A percentile compares a stretch with the other conserved stretches of the same genome.
phyloP scores from a whole-genome alignment of 2,113 vertebrate genomes.

The Rafetus swinhoei region DNA sequence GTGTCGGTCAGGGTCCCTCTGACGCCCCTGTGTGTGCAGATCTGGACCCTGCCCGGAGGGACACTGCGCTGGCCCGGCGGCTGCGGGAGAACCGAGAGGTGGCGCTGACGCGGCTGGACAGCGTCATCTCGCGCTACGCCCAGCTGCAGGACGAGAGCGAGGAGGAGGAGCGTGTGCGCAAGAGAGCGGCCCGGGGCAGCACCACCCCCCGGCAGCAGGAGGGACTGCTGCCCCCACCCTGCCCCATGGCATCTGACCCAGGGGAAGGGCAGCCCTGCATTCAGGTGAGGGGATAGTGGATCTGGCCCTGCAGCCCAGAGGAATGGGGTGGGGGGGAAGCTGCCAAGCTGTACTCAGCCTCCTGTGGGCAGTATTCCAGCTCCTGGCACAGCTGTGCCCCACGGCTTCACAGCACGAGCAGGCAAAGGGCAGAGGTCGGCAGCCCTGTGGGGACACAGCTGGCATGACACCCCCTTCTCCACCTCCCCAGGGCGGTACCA shows the following conservation, averaged over 20 bases:
- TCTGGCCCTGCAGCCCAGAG: not conserved
- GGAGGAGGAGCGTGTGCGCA: conserved; percentile 78
- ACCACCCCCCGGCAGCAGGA: not conserved
- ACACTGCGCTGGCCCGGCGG: conserved; percentile 72
- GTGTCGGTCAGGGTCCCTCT: not conserved
- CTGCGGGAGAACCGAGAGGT: conserved; percentile 83
- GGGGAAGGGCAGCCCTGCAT: not conserved
- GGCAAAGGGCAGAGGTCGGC: not conserved
- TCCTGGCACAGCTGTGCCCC: not conserved
- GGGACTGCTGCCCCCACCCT: not conserved
- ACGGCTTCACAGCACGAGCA: not conserved
- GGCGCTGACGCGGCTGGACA: conserved; percentile 82
- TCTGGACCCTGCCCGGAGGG: conserved; percentile 83
- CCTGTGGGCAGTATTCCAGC: not conserved
- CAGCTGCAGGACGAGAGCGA: conserved; percentile 83
- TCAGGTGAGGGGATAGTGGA: not conserved
- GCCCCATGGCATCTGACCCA: not conserved
- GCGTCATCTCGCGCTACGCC: conserved; percentile 85
- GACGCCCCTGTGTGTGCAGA: not conserved
- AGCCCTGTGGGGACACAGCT: not conserved
- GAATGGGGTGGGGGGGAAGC: not conserved
- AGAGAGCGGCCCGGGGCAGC: conserved; percentile 44
- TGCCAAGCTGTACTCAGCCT: not conserved
- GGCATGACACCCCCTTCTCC: not conserved
- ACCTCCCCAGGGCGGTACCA: not conserved